These are phyloP conservation scores for Isichthys henryi DNA, from an alignment of 2,113 vertebrate genomes.

Conservation along the genomic window DNA sequence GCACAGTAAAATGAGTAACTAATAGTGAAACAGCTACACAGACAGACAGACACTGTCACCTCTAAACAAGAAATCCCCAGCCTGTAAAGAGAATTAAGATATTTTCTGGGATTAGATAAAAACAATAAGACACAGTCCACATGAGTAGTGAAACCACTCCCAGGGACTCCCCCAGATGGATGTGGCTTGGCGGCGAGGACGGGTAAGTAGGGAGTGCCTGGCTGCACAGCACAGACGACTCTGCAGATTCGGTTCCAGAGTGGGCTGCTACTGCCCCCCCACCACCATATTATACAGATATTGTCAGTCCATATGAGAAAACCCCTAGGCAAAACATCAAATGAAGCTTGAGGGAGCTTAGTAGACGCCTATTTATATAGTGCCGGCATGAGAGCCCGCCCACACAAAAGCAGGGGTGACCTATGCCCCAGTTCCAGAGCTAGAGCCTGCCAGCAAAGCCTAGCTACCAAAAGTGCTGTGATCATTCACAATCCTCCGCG, in stretches of 20 bases:
- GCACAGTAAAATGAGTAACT: neutral
- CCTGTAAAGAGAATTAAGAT: neutral
- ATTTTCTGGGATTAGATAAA: neutral
- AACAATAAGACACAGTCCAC: neutral
- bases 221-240: neutral
- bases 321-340: neutral
- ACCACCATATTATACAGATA: neutral
- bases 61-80: neutral
- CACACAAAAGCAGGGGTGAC: neutral
- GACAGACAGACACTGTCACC: neutral
- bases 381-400: neutral
- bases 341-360: neutral
- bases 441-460: neutral
- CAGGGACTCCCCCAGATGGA: neutral
- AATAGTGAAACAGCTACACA: neutral
- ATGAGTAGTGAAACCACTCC: neutral
- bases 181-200: neutral
- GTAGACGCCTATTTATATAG: neutral
- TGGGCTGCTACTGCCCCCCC: neutral
- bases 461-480: neutral
- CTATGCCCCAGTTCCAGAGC: slow-evolving; percentile 2
- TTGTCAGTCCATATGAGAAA: neutral
- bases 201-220: neutral
- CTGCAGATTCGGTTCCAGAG: neutral
- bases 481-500: neutral